Evolutionary conservation across 2,888 invertebrate genomes (phyloP), one percentile per base, ranked within the genome.

Genomic region (Cheilosia vulpina): DNA sequence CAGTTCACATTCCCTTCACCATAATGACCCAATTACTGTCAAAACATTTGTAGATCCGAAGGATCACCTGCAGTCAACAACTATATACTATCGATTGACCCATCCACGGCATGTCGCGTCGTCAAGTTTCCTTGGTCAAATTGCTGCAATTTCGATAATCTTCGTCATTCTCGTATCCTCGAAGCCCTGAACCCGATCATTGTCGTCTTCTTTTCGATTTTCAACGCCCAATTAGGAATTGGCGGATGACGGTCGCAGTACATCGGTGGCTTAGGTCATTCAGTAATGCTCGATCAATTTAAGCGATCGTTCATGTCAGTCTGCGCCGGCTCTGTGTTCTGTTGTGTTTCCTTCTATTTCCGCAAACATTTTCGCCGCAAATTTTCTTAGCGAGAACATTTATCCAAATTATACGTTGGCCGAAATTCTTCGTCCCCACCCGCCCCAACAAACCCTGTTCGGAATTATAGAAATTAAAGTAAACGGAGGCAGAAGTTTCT

Each of bases 391-490:
- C 57, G 2, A 38, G 50, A 75, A 81, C 62, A 85, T 85, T 85
- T 85, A 85, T 72, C 81, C 55, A 85, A 85, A 85, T 85, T 85
- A 85, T 72, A 85, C 24, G 76, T 76, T 80, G 41, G 52, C 43
- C 50, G 38, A 58, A 24, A 47, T 45, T 71, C 53, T 76, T 38
- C 38, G 7, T 62, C 47, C 9, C 52, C 31, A 15, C 55, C 17
- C 38, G 27, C 45, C 43, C 50, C 55, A 53, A 17, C 55, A 53
- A 17, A 66, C 52, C 66, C 62, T 50, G 73, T 62, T 65, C 63
- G 45, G 80, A 85, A 85, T 85, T 85, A 85, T 76, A 81, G 76
- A 85, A 85, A 85, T 85, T 81, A 85, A 85, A 57, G 76, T 85
- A 85, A 85, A 85, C 85, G 85, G 85, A 85, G 85, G 85, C 85